Evolutionary conservation across 2,113 vertebrate genomes (phyloP).

Genomic region (Chloroceryle aenea): DNA sequence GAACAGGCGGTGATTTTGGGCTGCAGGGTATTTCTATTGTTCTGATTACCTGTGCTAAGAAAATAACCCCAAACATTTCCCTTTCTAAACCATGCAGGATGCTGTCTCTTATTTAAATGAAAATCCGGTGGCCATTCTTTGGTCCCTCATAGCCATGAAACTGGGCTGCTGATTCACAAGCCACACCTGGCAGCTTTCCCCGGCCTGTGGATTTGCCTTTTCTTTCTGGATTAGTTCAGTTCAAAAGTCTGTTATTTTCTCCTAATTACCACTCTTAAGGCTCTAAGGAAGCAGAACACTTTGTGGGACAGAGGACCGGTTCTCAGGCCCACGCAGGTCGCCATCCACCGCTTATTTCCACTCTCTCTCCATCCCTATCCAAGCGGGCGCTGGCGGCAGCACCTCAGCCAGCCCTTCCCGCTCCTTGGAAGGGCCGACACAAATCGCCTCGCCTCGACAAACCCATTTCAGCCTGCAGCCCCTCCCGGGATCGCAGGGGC

Average conservation of each 20-base stretch:
- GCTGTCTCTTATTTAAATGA: fast-evolving
- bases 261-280: not conserved
- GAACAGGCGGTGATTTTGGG: not conserved
- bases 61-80: not conserved
- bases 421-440: not conserved
- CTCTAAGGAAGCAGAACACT: fast-evolving
- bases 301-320: fast-evolving
- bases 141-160: fast-evolving
- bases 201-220: fast-evolving
- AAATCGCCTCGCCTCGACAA: fast-evolving
- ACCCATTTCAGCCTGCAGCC: fast-evolving
- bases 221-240: too few relatives aligned
- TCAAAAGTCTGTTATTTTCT: not conserved
- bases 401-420: not conserved
- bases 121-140: not conserved
- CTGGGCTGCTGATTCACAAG: fast-evolving
- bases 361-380: not conserved
- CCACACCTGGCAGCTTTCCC: not conserved
- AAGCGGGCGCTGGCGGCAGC: not conserved
- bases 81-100: not conserved
- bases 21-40: not conserved
- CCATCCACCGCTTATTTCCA: not conserved
- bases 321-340: not conserved
- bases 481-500: too few relatives aligned
- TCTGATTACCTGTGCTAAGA: not conserved